Conservation (phyloP, 2,113 vertebrate species). For the Oophaga pumilio region DNA sequence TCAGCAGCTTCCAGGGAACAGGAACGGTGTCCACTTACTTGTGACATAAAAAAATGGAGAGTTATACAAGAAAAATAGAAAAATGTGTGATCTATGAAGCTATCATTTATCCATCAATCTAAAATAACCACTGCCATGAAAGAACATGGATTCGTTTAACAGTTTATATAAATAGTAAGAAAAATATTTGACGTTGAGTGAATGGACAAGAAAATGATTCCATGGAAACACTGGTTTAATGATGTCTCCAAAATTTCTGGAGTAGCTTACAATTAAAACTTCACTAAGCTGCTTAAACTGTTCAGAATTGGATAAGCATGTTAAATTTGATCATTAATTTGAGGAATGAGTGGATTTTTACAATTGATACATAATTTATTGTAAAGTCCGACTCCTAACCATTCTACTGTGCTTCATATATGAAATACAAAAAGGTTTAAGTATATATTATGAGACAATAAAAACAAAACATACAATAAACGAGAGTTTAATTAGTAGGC, state of each 20-base stretch:
- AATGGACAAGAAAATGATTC: slow-evolving; percentile 1
- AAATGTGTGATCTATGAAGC: slow-evolving; percentile 26
- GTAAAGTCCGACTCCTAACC: too few species aligned
- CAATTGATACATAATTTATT: too few species aligned
- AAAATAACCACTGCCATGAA: slow-evolving; percentile 1
- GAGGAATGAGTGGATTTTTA: background rate
- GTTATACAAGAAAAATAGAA: slow-evolving; percentile 27
- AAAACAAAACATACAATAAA: background rate
- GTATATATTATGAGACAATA: background rate
- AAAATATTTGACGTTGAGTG: background rate
- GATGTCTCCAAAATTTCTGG: background rate
- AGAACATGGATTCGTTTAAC: background rate
- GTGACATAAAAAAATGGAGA: slow-evolving; percentile 36
- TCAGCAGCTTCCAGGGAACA: background rate
- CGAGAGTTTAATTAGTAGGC: background rate
- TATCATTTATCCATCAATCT: background rate
- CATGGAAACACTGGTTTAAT: background rate
- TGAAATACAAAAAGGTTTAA: background rate
- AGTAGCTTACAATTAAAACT: background rate
- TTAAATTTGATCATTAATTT: background rate
- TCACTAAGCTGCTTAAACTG: background rate
- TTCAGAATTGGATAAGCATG: background rate
- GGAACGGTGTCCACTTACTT: background rate
- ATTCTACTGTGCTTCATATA: background rate
- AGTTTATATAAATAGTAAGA: background rate